Evolutionary conservation across 2,888 invertebrate genomes (phyloP).

Genomic region (Tribolium freemani): DNA sequence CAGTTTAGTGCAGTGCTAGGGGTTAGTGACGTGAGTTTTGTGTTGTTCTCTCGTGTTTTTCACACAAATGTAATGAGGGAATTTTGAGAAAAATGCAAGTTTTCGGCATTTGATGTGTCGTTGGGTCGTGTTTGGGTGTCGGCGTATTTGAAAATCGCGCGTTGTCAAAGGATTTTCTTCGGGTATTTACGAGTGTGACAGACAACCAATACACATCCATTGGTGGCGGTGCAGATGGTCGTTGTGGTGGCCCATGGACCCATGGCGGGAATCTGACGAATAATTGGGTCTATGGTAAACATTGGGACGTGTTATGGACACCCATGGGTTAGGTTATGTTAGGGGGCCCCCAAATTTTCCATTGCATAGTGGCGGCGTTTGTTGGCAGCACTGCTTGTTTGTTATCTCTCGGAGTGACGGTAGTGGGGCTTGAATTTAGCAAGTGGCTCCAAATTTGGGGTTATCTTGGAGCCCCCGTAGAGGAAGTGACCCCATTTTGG

Average conservation of each 20-base stretch:
- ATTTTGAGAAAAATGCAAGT: slow-evolving; percentile 43
- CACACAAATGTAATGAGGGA: slow-evolving; percentile 46
- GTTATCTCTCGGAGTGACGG: slow-evolving; percentile 52
- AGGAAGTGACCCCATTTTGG: slow-evolving; percentile 10
- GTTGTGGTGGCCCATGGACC: slow-evolving; percentile 61
- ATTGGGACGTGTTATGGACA: background rate
- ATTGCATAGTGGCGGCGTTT: slow-evolving; percentile 45
- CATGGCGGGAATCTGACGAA: slow-evolving; percentile 60
- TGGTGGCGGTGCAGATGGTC: slow-evolving; percentile 68
- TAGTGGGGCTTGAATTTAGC: slow-evolving; percentile 53
- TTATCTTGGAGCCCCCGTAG: background rate
- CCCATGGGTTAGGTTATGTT: slow-evolving; percentile 35
- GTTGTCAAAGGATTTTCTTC: slow-evolving; percentile 61
- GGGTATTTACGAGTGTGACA: slow-evolving; percentile 68
- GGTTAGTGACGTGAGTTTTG: slow-evolving; percentile 68
- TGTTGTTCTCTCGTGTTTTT: slow-evolving; percentile 53
- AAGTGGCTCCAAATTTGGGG: slow-evolving; percentile 40
- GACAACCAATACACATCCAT: slow-evolving; percentile 55
- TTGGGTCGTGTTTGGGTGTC: slow-evolving; percentile 49
- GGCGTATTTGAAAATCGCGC: slow-evolving; percentile 66
- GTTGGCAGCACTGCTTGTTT: slow-evolving; percentile 55
- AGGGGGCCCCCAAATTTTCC: slow-evolving; percentile 48
- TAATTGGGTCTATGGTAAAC: slow-evolving; percentile 56
- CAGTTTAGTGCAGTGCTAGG: slow-evolving; percentile 70
- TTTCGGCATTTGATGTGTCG: slow-evolving; percentile 28